Evolutionary conservation across 2,113 vertebrate species (phyloP).

Genomic region (Muscicapa adusta): DNA sequence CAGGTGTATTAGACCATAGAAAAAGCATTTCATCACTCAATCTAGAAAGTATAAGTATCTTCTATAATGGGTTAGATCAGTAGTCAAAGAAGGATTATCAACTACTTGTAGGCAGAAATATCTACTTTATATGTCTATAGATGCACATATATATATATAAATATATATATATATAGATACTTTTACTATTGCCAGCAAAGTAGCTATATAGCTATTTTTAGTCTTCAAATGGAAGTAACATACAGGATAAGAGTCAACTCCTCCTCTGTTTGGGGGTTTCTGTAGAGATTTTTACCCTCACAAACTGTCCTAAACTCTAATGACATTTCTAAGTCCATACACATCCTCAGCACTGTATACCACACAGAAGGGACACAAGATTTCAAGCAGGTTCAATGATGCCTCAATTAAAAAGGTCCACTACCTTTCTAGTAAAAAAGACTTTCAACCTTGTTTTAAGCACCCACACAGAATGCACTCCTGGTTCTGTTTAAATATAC

Average conservation of each 20-base stretch:
- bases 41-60: neutral
- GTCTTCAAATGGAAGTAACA: neutral
- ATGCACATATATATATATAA: neutral
- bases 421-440: neutral
- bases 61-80: neutral
- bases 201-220: neutral
- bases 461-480: neutral
- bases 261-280: neutral
- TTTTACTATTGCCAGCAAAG: neutral
- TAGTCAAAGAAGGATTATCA: neutral
- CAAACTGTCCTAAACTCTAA: neutral
- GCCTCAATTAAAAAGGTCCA: neutral
- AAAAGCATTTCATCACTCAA: neutral
- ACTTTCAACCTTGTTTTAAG: neutral
- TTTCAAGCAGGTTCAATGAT: neutral
- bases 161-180: neutral
- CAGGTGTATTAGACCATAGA: neutral
- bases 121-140: neutral
- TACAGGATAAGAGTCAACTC: rapidly evolving
- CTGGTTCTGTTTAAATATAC: neutral
- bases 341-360: neutral
- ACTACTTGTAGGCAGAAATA: neutral
- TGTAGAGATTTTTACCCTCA: neutral
- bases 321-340: neutral
- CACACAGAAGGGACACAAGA: neutral